phyloP scores from a whole-genome alignment of 2,797 vertebrate species.

The Picus viridis region DNA sequence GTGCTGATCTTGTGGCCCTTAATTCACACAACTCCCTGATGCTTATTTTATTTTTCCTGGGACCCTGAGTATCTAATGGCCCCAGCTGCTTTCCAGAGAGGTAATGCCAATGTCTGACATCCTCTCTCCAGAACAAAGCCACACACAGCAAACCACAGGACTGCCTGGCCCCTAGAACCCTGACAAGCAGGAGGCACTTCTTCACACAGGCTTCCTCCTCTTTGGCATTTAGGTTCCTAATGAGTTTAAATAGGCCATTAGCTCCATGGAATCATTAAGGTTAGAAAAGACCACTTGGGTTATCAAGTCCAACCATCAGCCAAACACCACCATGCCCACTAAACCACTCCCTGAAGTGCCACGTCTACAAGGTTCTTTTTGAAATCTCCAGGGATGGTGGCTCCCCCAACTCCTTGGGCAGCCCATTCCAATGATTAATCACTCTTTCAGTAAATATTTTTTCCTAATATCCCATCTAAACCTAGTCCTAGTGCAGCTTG shows the following conservation, averaged over 20 bases:
- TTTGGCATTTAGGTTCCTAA: neutral
- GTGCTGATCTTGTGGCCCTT: neutral
- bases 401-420: too few relatives aligned
- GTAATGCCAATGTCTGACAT: fast-evolving
- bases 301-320: too few relatives aligned
- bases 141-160: neutral
- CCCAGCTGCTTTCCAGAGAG: neutral
- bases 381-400: too few relatives aligned
- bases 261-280: neutral
- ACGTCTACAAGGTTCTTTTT: too few relatives aligned
- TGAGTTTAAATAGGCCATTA: neutral
- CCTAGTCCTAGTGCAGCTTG: too few relatives aligned
- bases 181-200: neutral
- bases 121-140: neutral
- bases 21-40: neutral
- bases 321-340: too few relatives aligned
- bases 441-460: too few relatives aligned
- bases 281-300: too few relatives aligned
- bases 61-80: neutral
- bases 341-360: too few relatives aligned
- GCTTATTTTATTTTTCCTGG: neutral
- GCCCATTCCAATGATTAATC: too few relatives aligned
- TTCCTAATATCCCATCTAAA: too few relatives aligned
- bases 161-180: neutral
- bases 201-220: neutral